Percentiles rank a stretch among this genome's conserved stretches.
These are phyloP conservation scores for Agelaius tricolor DNA, from an alignment of 2,113 vertebrate genomes.

Conservation along the genomic window DNA sequence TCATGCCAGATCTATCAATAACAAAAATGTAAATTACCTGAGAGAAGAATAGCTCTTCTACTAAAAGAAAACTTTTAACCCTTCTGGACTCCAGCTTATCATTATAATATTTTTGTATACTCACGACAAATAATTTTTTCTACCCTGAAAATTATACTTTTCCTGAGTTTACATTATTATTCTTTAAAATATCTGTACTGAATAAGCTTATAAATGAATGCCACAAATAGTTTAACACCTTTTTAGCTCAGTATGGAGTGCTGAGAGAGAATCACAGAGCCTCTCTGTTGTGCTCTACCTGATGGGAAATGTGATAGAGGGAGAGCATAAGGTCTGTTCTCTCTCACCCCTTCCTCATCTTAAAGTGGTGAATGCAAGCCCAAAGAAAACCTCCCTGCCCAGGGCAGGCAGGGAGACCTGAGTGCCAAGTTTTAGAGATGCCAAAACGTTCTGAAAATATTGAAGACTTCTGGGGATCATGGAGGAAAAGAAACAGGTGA, in stretches of 20 bases:
- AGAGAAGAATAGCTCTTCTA: not conserved
- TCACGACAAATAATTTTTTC: not conserved
- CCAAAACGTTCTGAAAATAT: not conserved
- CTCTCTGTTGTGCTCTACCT: not conserved
- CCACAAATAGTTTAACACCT: not conserved
- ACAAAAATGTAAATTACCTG: not conserved
- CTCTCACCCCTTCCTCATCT: not conserved
- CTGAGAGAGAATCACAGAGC: not conserved
- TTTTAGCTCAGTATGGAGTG: not conserved
- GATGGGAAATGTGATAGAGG: not conserved
- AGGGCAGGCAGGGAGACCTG: not conserved
- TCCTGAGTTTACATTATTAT: not conserved
- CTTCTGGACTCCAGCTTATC: not conserved
- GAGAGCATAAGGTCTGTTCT: not conserved
- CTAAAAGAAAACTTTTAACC: not conserved
- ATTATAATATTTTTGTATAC: not conserved
- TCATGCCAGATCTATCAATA: not conserved
- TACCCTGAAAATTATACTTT: not conserved
- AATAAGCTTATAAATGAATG: not conserved
- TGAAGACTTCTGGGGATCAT: not conserved
- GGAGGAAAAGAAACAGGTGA: not conserved
- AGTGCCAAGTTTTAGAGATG: not conserved
- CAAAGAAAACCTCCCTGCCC: accelerated
- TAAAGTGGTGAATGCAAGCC: not conserved
- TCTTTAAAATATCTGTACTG: not conserved